Conservation (phyloP, 2,888 invertebrate genomes). For the Rosalia funebris region DNA sequence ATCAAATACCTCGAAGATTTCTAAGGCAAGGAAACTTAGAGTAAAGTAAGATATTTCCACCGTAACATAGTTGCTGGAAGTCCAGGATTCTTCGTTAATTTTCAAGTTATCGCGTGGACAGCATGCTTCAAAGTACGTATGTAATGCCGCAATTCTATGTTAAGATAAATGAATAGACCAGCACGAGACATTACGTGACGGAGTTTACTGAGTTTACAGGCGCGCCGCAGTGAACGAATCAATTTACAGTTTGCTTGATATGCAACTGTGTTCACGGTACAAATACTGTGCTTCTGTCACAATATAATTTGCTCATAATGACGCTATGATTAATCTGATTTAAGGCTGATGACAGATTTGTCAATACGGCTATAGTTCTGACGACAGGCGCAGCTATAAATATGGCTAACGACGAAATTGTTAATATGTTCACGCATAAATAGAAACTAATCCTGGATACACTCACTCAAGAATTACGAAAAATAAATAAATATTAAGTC, state of each 20-base stretch:
- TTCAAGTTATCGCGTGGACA: constrained; percentile 9
- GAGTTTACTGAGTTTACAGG: neutral
- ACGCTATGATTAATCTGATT: neutral
- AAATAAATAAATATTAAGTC: too few relatives aligned
- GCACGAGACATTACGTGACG: constrained; percentile 5
- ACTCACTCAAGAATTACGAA: too few relatives aligned
- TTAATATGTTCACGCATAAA: too few relatives aligned
- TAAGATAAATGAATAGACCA: constrained; percentile 5
- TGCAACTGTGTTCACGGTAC: neutral
- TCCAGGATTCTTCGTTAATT: constrained; percentile 19
- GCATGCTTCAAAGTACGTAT: constrained; percentile 2
- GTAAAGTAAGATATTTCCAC: neutral
- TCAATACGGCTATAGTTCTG: too few relatives aligned
- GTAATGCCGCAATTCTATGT: neutral
- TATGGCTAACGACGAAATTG: too few relatives aligned
- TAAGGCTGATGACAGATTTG: too few relatives aligned
- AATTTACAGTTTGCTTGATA: constrained; percentile 9
- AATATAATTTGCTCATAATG: too few relatives aligned
- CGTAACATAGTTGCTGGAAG: constrained; percentile 6
- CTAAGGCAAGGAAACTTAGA: too few relatives aligned
- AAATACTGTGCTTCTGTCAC: neutral
- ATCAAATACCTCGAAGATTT: too few relatives aligned
- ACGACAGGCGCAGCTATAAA: too few relatives aligned
- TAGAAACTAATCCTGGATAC: too few relatives aligned
- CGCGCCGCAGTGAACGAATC: constrained; percentile 4